Percentiles rank a stretch among this genome's conserved stretches.
phyloP scores from a whole-genome alignment of 30 jellyfish, hydroid and myxozoan genomes.

The Pseudorhiza aurosa region DNA sequence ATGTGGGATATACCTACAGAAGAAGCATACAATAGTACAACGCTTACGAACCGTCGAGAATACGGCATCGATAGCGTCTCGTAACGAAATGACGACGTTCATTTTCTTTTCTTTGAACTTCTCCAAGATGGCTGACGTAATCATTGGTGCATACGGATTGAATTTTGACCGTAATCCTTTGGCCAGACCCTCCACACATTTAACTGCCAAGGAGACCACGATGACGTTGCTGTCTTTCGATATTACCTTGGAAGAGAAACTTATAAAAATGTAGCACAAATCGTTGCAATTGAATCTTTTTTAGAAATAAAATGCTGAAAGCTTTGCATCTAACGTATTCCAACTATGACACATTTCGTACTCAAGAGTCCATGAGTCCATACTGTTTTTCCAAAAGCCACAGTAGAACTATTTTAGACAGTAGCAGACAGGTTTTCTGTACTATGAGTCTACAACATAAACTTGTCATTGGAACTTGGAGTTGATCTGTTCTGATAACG shows the following conservation, averaged over 20 bases:
- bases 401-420: too few species aligned
- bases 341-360: too few species aligned
- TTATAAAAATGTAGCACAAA: background rate
- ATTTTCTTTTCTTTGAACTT: slow-evolving; percentile 94
- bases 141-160: slow-evolving; percentile 86
- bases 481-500: too few species aligned
- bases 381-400: too few species aligned
- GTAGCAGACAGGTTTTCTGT: too few species aligned
- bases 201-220: slow-evolving; percentile 91
- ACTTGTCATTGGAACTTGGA: too few species aligned
- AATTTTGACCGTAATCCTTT: slow-evolving; percentile 92
- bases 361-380: too few species aligned
- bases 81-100: slow-evolving; percentile 84
- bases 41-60: slow-evolving; percentile 81
- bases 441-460: too few species aligned
- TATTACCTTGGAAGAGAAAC: slow-evolving; percentile 77
- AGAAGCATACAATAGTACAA: too few species aligned
- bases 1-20: too few species aligned
- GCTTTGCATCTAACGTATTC: too few species aligned
- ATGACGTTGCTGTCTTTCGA: slow-evolving; percentile 90
- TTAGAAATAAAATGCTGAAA: background rate
- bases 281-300: background rate
- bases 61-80: slow-evolving; percentile 98
- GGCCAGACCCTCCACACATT: slow-evolving; percentile 94
- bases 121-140: slow-evolving; percentile 84